Evolutionary conservation across 2,113 vertebrate genomes (phyloP).

Genomic region (Meles meles): DNA sequence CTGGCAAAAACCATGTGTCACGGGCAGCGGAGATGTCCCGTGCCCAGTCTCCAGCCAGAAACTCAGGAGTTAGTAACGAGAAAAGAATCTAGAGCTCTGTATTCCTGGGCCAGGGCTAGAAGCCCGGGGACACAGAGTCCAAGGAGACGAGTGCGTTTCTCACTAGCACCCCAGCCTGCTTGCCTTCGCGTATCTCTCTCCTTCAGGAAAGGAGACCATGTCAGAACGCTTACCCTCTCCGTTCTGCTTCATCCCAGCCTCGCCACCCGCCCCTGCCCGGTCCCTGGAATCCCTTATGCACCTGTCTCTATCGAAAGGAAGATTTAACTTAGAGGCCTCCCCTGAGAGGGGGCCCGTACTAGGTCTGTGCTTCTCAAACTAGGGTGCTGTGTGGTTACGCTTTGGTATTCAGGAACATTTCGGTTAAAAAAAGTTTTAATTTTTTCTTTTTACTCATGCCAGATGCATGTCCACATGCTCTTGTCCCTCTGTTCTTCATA

Average conservation of each 20-base stretch:
- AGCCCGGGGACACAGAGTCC: neutral
- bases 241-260: neutral
- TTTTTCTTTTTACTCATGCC: neutral
- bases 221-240: neutral
- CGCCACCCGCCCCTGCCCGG: too few relatives aligned
- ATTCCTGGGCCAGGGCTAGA: neutral
- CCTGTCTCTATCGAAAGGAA: neutral
- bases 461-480: neutral
- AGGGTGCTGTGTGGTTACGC: neutral
- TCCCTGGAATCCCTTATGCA: neutral
- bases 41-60: neutral
- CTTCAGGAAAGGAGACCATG: neutral
- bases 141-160: neutral
- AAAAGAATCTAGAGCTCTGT: neutral
- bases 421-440: neutral
- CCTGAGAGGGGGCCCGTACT: too few relatives aligned
- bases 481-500: neutral
- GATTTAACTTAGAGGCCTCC: neutral
- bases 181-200: neutral
- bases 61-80: neutral
- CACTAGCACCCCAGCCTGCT: neutral
- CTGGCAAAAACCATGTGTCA: neutral
- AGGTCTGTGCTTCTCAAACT: neutral
- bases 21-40: neutral
- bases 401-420: neutral